Base-by-base conservation (phyloP, 2,797 vertebrate genomes). In the Cossypha dichroa region DNA sequence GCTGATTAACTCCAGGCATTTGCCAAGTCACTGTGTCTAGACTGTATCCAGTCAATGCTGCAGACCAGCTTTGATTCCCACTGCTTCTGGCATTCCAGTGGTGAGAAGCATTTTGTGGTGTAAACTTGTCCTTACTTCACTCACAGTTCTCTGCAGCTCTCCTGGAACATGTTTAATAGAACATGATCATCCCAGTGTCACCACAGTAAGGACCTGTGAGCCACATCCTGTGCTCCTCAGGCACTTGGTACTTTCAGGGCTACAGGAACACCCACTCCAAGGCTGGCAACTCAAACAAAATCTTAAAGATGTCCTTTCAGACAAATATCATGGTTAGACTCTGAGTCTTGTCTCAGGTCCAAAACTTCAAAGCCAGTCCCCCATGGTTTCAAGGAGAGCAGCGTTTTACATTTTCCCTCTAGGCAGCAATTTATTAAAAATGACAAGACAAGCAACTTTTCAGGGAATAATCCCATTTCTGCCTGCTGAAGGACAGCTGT, bases 21-120 rank as follows among this genome's bases (percentile, higher is more conserved):
- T 0, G 0, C 45, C 48, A 83, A 85, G 85, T 94, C 49, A 49
- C 0, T 67, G 79, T 68, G 85, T 74, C 92, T 94, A 93, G 85
- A 78, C 80, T 88, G 49, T 15, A 43, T 58, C 83, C 85, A 93
- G 76, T 59, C 85, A 91, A 79, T 45, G 51, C 28, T 88, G 38
- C 72, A 93, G 83, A 72, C 6, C 49, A 81, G 69, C 86, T 92
- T 75, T 78, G 49, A 94, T 93, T 90, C 62, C 66, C 73, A 75
- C 54, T 60, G 73, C 69, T 55, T 81, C 79, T 84, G 38, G 85
- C 66, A 84, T 86, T 88, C 82, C 90, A 92, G 86, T 73, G 62
- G 76, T 40, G 29, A 87, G 84, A 64, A 93, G 72, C 4, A 1
- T 89, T 93, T 74, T 46, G 75, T 74, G 68, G 75, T 70, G 15